Conservation (phyloP, 2,888 invertebrate species). For the Drosophila rubida region DNA sequence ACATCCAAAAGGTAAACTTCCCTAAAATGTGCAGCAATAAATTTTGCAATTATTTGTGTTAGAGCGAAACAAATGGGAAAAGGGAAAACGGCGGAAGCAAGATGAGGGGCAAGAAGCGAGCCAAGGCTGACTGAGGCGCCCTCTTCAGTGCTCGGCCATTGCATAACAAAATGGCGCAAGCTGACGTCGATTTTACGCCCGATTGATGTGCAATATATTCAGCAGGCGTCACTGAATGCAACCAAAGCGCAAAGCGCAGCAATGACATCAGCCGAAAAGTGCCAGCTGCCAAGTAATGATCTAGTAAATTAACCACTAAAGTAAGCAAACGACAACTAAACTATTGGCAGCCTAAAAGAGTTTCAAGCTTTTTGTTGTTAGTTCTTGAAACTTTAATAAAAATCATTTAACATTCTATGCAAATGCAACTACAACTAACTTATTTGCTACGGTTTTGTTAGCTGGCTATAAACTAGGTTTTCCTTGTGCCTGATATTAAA, state of each 20-base stretch:
- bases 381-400: too few species aligned
- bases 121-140: conserved; percentile 34
- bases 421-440: too few species aligned
- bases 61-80: neutral
- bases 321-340: neutral
- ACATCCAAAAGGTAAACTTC: conserved; percentile 66
- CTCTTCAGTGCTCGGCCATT: conserved; percentile 48
- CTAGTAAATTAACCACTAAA: too few species aligned
- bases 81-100: too few species aligned
- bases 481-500: too few species aligned
- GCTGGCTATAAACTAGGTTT: too few species aligned
- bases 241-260: neutral
- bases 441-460: too few species aligned
- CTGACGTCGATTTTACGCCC: conserved; percentile 58
- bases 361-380: too few species aligned
- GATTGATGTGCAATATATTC: conserved; percentile 71
- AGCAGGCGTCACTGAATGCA: conserved; percentile 29
- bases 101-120: neutral
- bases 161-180: conserved; percentile 60
- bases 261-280: conserved; percentile 32
- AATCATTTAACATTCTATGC: too few species aligned
- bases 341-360: neutral
- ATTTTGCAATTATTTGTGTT: conserved; percentile 50
- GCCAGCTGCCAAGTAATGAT: neutral
- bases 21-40: conserved; percentile 60